Conservation (phyloP, 2,113 vertebrate genomes). For the Butorides virescens region DNA sequence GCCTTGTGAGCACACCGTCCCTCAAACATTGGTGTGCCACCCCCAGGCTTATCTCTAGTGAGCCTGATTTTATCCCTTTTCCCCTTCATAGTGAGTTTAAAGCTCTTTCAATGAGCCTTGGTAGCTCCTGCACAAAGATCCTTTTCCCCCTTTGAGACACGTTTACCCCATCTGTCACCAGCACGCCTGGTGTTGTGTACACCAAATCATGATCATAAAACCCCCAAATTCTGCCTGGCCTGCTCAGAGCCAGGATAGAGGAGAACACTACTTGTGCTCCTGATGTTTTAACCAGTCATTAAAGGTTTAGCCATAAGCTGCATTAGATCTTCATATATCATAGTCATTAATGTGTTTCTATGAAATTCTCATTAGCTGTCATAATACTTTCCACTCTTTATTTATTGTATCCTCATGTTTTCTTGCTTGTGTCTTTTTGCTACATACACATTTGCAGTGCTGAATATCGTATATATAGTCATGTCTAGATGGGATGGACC, state of each 20-base stretch:
- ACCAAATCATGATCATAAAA: neutral
- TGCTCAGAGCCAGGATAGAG: neutral
- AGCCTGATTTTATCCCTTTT: neutral
- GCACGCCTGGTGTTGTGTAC: neutral
- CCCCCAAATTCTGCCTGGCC: no score
- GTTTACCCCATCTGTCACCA: neutral
- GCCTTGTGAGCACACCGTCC: neutral
- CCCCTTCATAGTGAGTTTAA: neutral
- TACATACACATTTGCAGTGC: neutral
- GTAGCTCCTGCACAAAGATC: neutral
- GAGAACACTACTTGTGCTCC: neutral
- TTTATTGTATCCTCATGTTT: neutral
- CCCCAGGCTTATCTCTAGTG: neutral
- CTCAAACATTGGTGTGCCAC: fast-evolving
- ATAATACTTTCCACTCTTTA: neutral
- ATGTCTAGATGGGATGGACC: neutral
- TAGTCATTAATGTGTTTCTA: neutral
- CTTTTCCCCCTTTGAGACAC: neutral
- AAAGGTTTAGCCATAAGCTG: neutral
- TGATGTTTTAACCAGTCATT: neutral
- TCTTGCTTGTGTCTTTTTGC: neutral
- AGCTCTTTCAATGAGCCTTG: neutral
- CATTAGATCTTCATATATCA: neutral
- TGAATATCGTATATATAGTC: neutral
- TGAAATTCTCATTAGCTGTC: neutral